A percentile compares a stretch with the other conserved stretches of the same genome.
phyloP scores from a whole-genome alignment of 2,113 vertebrate species.

The Ochotona princeps region DNA sequence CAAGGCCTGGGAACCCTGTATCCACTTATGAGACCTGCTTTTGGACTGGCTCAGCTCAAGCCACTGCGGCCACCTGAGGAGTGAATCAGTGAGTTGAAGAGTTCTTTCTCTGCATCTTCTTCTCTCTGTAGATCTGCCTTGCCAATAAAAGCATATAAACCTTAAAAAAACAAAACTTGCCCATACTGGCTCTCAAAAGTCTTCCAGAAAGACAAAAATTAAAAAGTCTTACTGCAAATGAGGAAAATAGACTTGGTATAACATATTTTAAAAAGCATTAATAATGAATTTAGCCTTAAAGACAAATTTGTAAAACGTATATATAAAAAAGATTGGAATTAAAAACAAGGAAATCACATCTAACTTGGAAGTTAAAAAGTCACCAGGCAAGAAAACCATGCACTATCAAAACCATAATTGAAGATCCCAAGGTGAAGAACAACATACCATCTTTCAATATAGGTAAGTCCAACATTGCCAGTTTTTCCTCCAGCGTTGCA shows the following conservation, averaged over 20 bases:
- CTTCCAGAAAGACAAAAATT: conserved; percentile 48
- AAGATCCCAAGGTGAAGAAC: conserved; percentile 40
- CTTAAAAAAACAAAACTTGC: neutral
- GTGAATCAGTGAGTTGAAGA: too few relatives aligned
- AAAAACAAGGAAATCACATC: conserved; percentile 43
- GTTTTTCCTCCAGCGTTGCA: conserved; percentile 60
- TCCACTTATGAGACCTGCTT: too few relatives aligned
- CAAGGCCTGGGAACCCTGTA: too few relatives aligned
- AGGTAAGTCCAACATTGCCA: conserved; percentile 70
- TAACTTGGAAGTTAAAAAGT: conserved; percentile 65
- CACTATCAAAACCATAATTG: conserved; percentile 48
- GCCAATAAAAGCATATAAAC: neutral
- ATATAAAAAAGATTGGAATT: conserved; percentile 39
- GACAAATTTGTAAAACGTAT: conserved; percentile 32
- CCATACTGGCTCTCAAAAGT: conserved; percentile 9
- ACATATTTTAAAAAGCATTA: conserved; percentile 47
- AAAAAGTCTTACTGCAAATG: conserved; percentile 11
- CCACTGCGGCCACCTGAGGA: too few relatives aligned
- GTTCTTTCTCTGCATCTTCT: too few relatives aligned
- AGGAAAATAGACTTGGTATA: conserved; percentile 30
- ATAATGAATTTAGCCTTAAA: conserved; percentile 37
- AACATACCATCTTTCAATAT: conserved; percentile 75
- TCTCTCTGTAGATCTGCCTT: too few relatives aligned
- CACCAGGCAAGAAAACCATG: conserved; percentile 51
- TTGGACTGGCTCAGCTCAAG: neutral